Conservation (phyloP, 2,113 vertebrate species). For the Xenus cinereus region DNA sequence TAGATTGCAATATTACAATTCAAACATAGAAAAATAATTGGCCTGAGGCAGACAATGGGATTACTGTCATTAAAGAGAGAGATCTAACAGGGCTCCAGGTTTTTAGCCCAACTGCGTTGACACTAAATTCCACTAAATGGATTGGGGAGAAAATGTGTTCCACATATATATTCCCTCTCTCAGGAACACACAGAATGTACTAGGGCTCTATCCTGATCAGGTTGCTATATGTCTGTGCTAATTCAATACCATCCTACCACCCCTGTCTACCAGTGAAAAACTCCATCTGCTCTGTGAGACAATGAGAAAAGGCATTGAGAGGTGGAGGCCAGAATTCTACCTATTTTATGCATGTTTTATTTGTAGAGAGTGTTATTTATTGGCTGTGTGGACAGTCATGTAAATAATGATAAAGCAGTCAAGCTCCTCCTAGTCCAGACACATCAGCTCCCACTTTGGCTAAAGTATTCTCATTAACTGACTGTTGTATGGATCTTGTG, state of each 20-base stretch:
- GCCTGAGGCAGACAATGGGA: neutral
- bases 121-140: neutral
- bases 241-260: neutral
- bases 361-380: neutral
- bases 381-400: neutral
- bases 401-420: neutral
- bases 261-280: neutral
- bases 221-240: fast-evolving
- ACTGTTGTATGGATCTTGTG: neutral
- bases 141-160: neutral
- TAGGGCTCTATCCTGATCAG: neutral
- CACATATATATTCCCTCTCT: neutral
- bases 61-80: neutral
- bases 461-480: neutral
- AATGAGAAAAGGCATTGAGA: neutral
- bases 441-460: neutral
- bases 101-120: neutral
- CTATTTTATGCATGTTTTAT: neutral
- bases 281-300: neutral
- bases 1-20: neutral
- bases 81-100: neutral
- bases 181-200: neutral
- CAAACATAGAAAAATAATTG: neutral
- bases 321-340: neutral
- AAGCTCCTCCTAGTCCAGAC: neutral